Conservation (phyloP, 2,797 vertebrate species). For the Enteromius treurensis region DNA sequence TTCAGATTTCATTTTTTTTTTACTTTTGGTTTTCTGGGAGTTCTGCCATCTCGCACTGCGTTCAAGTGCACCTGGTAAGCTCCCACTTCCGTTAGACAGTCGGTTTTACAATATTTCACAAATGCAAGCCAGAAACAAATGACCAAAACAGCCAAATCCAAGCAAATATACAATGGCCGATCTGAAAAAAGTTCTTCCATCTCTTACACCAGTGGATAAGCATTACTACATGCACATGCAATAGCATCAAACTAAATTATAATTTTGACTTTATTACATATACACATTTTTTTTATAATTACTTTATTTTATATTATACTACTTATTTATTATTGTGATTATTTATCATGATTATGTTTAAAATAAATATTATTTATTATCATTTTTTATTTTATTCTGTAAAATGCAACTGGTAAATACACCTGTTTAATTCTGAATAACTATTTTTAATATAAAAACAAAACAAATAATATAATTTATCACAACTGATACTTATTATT, state of each 20-base stretch:
- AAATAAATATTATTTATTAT: background rate
- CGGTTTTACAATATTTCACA: background rate
- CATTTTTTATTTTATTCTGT: background rate
- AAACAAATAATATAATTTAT: background rate
- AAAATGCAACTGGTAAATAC: background rate
- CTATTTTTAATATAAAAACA: no score
- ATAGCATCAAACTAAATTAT: no score
- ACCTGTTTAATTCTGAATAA: background rate
- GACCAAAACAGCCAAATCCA: constrained; percentile 1
- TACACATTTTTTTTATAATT: background rate
- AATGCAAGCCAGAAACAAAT: constrained; percentile 24
- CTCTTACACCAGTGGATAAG: background rate
- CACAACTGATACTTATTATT: background rate
- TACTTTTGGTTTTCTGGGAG: constrained; percentile 6
- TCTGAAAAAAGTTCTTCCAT: background rate
- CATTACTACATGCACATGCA: background rate
- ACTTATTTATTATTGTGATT: background rate
- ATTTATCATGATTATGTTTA: background rate
- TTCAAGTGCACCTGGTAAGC: constrained; percentile 20
- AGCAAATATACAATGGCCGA: background rate
- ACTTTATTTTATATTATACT: background rate
- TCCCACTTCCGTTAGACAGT: constrained; percentile 8
- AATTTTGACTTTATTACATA: background rate
- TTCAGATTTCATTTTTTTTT: constrained; percentile 26
- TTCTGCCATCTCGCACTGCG: constrained; percentile 10